These are phyloP conservation scores for Oscheius myriophilus DNA, from an alignment of 2,888 invertebrate genomes.

Conservation along the genomic window DNA sequence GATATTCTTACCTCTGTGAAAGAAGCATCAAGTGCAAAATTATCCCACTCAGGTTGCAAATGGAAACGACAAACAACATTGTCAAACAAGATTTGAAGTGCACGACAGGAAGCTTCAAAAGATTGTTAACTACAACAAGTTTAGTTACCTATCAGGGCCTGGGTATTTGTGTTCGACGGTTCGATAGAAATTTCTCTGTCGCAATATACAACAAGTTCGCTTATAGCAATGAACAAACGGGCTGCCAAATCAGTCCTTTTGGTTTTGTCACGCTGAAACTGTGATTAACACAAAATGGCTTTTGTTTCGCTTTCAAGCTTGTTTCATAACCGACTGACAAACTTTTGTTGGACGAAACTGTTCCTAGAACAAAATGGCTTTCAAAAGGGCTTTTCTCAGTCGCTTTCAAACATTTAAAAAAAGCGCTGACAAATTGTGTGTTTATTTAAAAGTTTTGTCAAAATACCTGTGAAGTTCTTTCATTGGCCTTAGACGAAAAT, in stretches of 20 bases:
- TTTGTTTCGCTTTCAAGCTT: too few relatives aligned
- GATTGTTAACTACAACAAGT: too few relatives aligned
- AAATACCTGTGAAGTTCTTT: background rate
- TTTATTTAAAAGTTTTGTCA: too few relatives aligned
- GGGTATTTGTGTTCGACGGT: conserved; percentile 6
- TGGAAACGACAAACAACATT: conserved; percentile 3
- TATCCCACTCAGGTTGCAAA: conserved; percentile 13
- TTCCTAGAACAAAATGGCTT: too few relatives aligned
- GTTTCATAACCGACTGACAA: too few relatives aligned
- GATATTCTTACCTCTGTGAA: conserved; percentile 6
- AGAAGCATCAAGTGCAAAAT: background rate
- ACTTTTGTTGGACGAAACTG: too few relatives aligned
- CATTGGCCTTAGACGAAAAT: background rate
- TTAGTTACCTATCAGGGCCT: conserved; percentile 13
- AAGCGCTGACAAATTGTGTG: too few relatives aligned
- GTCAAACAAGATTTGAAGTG: conserved; percentile 7
- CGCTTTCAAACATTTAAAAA: too few relatives aligned
- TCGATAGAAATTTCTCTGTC: conserved; percentile 16
- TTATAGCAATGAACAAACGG: conserved; percentile 5
- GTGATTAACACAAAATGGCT: too few relatives aligned
- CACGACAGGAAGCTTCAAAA: background rate
- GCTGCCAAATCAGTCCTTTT: background rate
- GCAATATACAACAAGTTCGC: background rate
- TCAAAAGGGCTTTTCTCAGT: too few relatives aligned
- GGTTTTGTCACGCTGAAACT: background rate